Evolutionary conservation across 1,140 invertebrate genomes (phyloP), one percentile per base, ranked within the genome.

Genomic region (Cydia fagiglandana): DNA sequence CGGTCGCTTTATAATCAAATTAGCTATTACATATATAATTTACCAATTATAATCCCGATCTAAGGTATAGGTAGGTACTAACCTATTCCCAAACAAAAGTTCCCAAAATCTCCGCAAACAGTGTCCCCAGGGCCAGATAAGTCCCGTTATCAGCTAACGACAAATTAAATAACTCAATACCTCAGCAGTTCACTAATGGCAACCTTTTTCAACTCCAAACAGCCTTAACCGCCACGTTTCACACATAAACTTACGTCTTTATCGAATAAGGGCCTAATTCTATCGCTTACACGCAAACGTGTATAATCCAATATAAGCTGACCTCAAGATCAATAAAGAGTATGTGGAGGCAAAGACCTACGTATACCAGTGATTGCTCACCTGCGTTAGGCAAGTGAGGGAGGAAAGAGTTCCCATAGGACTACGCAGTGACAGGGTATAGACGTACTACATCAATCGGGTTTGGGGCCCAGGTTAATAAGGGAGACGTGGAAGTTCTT

Each of bases 81-180:
- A 53, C 50, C n/a, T 53, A 17, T 53, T 53, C 50, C 6, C n/a
- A 10, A 17, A 53, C 50, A 15, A 53, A 24, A 53, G 50, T 53
- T 53, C 15, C 50, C 15, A 53, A 53, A 53, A 53, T 53, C 50
- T 17, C 50, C 50, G 50, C 17, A 53, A 53, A 53, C 6, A 53
- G 50, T 17, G n/a, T 53, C 50, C 50, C 50, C 15, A 17, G 50
- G 5, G 50, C 15, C 15, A 17, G 50, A 53, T 53, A 53, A 53
- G 4, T 53, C 50, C 50, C n/a, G 50, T 53, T 53, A 53, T 53
- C 50, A 53, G 50, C 50, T 53, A 53, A 53, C 50, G 50, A 53
- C 50, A 53, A 53, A 53, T 53, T 53, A 53, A 53, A 53, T 53
- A 53, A 53, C 50, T 53, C 50, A 53, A 53, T 53, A 53, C 50